Base-by-base conservation (phyloP, 1,140 invertebrate species). In the Bombus soroeensis region DNA sequence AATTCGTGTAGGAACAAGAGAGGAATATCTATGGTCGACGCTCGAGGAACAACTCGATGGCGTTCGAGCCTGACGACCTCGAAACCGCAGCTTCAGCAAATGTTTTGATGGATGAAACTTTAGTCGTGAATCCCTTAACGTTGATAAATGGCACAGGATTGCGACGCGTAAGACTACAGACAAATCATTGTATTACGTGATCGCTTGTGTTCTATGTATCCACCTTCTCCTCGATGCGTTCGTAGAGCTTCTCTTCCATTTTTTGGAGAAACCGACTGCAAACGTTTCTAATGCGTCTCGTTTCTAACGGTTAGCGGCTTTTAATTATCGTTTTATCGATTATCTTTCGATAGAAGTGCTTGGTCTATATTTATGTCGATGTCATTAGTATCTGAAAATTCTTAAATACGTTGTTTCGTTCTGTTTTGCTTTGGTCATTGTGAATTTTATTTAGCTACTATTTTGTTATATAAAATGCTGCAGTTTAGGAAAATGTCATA, bases 51-150 rank as follows among this genome's bases (percentile, higher is more conserved):
- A 90, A 83, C 47, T 86, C 79, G 83, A 91, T 85, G 85, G 41
- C 64, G 81, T 78, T 88, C 73, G 88, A 75, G 84, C 73, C 62
- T 39, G 78, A 83, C 59, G 89, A 92, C 82, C 87, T 87, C 62
- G 83, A 90, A 68, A 85, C 87, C 32, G 73, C 87, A 43, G 77
- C 87, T 47, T 88, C 83, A 64, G 79, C 80, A 81, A 84, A 91
- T 79, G 74, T 86, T 66, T 43, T 78, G 28, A 87, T 68, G 84
- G 83, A 81, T 37, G 66, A 87, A 87, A 37, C 62, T 68, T 84
- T 89, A 76, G 25, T 87, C 68, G 72, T 73, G 79, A 88, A 83
- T 39, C 73, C 85, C 47, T 62, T 89, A 84, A 84, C 85, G 74
- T 81, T 74, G 77, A 47, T 87, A 76, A 62, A 68, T 72, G 75